Evolutionary conservation across 2,113 vertebrate species (phyloP).

Genomic region (Pelecanoides urinatrix): DNA sequence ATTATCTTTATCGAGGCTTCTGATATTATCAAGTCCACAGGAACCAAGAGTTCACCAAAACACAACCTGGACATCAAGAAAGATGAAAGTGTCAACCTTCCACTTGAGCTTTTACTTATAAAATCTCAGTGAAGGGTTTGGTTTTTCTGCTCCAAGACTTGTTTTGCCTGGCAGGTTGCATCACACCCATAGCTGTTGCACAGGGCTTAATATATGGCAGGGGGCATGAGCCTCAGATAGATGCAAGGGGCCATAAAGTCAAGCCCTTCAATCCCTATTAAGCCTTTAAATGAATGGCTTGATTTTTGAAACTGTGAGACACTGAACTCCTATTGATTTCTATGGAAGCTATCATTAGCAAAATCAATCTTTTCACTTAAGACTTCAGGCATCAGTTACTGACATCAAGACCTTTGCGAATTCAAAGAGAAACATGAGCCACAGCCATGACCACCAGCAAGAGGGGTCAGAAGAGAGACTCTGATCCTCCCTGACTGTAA

Average conservation of each 20-base stretch:
- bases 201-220: background rate
- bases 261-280: background rate
- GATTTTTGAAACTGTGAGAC: background rate
- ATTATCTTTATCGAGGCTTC: background rate
- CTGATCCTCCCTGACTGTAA: background rate
- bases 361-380: constrained; percentile 34
- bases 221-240: background rate
- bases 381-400: background rate
- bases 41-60: background rate
- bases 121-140: background rate
- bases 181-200: background rate
- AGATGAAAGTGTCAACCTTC: background rate
- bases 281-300: background rate
- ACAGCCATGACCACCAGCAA: background rate
- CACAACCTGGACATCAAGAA: background rate
- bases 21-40: background rate
- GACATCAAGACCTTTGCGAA: background rate
- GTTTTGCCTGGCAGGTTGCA: background rate
- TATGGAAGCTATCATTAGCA: background rate
- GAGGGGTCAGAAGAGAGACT: background rate
- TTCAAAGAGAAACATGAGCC: background rate
- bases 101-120: background rate
- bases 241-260: background rate
- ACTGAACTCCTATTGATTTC: background rate
- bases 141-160: background rate